A percentile compares a stretch with the other conserved stretches of the same genome.
Evolutionary conservation across 2,888 invertebrate genomes (phyloP).

Genomic region (Myathropa florea): DNA sequence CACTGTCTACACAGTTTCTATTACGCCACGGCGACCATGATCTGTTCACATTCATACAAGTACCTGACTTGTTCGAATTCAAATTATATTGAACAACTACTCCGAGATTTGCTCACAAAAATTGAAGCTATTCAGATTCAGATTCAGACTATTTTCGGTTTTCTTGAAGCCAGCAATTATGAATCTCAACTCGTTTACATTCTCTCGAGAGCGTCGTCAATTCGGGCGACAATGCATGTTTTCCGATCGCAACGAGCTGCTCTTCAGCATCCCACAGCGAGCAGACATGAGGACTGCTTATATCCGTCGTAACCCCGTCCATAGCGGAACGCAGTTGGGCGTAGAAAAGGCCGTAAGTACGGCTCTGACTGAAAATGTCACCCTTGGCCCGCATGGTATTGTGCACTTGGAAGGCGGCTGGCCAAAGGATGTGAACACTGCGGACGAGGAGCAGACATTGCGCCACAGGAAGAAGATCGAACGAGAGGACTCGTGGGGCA

Average conservation of each 20-base stretch:
- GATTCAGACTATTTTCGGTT: too few species aligned
- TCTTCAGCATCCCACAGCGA: slow-evolving; percentile 84
- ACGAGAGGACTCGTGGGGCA: slow-evolving; percentile 89
- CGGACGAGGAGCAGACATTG: slow-evolving; percentile 86
- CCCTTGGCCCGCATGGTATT: slow-evolving; percentile 82
- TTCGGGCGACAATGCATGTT: slow-evolving; percentile 89
- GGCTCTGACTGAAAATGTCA: slow-evolving; percentile 78
- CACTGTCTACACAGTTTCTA: too few species aligned
- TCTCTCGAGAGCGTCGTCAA: slow-evolving; percentile 83
- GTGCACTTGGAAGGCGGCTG: slow-evolving; percentile 91
- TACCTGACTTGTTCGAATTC: too few species aligned
- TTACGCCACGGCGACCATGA: too few species aligned
- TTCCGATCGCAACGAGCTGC: slow-evolving; percentile 84
- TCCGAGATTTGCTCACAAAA: neutral
- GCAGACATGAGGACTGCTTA: slow-evolving; percentile 82
- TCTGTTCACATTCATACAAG: too few species aligned
- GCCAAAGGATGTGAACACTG: slow-evolving; percentile 87
- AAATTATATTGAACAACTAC: neutral
- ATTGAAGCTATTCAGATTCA: too few species aligned
- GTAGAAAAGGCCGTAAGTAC: slow-evolving; percentile 77
- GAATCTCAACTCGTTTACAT: slow-evolving; percentile 74
- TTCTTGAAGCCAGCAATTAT: neutral
- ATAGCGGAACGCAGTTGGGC: slow-evolving; percentile 84
- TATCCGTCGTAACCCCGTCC: slow-evolving; percentile 84
- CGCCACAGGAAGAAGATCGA: slow-evolving; percentile 89